Evolutionary conservation across 1,140 invertebrate genomes (phyloP).

Genomic region (Coenobita brevimanus): DNA sequence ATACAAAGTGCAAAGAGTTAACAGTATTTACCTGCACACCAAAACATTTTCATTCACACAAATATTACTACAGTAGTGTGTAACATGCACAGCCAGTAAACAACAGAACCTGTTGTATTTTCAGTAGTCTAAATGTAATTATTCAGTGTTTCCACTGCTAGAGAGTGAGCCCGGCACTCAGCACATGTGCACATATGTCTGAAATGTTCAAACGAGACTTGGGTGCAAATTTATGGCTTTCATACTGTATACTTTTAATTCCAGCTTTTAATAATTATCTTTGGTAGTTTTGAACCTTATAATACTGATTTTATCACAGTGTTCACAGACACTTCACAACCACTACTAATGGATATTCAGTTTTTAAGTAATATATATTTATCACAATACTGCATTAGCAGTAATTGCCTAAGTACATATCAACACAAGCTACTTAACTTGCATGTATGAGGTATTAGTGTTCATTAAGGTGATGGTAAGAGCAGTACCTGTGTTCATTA

Average conservation of each 20-base stretch:
- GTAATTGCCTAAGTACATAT: constrained; percentile 11
- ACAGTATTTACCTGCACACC: background rate
- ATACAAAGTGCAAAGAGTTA: background rate
- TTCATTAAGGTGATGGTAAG: background rate
- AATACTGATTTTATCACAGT: constrained; percentile 23
- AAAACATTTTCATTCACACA: background rate
- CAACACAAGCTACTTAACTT: constrained; percentile 4
- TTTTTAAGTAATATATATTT: background rate
- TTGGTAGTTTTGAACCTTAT: constrained; percentile 26
- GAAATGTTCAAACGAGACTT: background rate
- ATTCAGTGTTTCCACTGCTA: background rate
- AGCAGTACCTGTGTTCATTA: background rate
- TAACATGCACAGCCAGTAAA: background rate
- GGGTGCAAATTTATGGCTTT: background rate
- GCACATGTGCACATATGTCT: constrained; percentile 24
- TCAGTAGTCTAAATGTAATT: background rate
- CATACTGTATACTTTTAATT: background rate
- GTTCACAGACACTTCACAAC: constrained; percentile 9
- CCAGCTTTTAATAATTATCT: background rate
- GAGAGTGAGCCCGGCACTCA: background rate
- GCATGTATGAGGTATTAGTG: constrained; percentile 5
- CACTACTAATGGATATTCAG: constrained; percentile 6
- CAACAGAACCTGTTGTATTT: background rate
- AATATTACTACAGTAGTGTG: background rate
- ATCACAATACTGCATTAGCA: constrained; percentile 18